These are phyloP conservation scores for Echinarachnius parma DNA, from an alignment of 53 echinoderm and acorn worm genomes.

Conservation along the genomic window DNA sequence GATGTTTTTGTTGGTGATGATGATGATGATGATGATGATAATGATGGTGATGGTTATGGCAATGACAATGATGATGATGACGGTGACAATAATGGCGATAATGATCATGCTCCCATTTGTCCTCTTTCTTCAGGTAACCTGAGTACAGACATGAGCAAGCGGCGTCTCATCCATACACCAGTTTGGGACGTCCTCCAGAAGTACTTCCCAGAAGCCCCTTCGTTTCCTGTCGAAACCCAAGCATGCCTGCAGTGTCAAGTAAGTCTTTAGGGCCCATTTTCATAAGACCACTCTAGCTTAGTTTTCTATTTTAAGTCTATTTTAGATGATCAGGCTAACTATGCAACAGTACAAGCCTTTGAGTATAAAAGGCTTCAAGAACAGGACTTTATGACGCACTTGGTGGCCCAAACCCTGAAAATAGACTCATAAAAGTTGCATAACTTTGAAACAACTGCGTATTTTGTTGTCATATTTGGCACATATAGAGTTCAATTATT, in stretches of 20 bases:
- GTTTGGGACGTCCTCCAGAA: slow-evolving; percentile 71
- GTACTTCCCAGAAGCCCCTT: slow-evolving; percentile 75
- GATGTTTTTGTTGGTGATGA: neutral
- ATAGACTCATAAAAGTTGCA: too few relatives aligned
- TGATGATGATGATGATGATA: neutral
- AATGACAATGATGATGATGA: slow-evolving; percentile 2
- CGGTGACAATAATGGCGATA: neutral
- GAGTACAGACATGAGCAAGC: slow-evolving; percentile 59
- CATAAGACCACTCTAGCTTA: too few relatives aligned
- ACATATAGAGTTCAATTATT: too few relatives aligned
- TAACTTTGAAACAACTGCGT: too few relatives aligned
- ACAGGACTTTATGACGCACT: too few relatives aligned
- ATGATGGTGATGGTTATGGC: neutral
- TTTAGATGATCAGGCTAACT: too few relatives aligned
- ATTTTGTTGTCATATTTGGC: too few relatives aligned
- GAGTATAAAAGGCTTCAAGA: too few relatives aligned
- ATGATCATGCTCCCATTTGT: neutral
- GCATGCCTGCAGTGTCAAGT: slow-evolving; percentile 79
- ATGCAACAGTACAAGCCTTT: too few relatives aligned
- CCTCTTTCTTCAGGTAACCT: slow-evolving; percentile 58
- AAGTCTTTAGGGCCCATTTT: too few relatives aligned
- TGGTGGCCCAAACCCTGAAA: too few relatives aligned
- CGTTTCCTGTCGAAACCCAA: slow-evolving; percentile 50
- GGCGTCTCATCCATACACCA: slow-evolving; percentile 59
- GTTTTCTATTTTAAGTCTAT: too few relatives aligned